Percentiles rank a stretch among this genome's conserved stretches.
Evolutionary conservation across 1,140 invertebrate genomes (phyloP).

Genomic region (Artemia franciscana): DNA sequence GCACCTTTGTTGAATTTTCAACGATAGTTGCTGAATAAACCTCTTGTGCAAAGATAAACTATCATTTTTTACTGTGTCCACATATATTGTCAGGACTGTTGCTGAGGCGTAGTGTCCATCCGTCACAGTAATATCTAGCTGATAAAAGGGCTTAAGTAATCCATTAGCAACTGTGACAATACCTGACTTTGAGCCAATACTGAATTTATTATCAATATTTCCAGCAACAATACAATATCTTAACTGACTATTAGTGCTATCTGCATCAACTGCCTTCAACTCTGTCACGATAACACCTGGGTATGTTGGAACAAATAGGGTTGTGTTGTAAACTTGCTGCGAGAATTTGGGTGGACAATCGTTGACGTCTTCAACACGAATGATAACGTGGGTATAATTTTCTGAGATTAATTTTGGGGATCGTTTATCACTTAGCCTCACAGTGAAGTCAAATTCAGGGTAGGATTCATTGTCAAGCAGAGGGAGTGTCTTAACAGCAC

Average conservation of each 20-base stretch:
- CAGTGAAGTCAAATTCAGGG: constrained; percentile 44
- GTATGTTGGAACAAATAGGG: constrained; percentile 53
- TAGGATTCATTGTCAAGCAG: constrained; percentile 57
- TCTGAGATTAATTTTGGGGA: constrained; percentile 46
- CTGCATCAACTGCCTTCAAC: constrained; percentile 45
- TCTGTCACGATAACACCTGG: constrained; percentile 36
- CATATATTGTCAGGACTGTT: constrained; percentile 25
- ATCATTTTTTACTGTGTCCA: constrained; percentile 43
- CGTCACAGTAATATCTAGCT: constrained; percentile 23
- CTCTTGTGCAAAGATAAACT: constrained; percentile 57
- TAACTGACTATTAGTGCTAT: constrained; percentile 34
- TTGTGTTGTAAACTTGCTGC: constrained; percentile 41
- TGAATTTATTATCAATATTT: constrained; percentile 49
- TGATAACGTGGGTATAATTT: constrained; percentile 39
- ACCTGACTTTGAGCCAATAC: constrained; percentile 45
- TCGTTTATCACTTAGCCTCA: constrained; percentile 63
- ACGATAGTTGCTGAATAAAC: constrained; percentile 51
- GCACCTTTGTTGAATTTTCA: constrained; percentile 56
- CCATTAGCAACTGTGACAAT: constrained; percentile 36
- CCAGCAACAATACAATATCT: constrained; percentile 58
- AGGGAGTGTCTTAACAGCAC: constrained; percentile 51
- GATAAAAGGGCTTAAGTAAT: constrained; percentile 22
- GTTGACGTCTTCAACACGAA: constrained; percentile 60
- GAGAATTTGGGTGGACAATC: constrained; percentile 57
- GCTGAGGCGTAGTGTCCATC: constrained; percentile 30